These are phyloP conservation scores for Notothenia coriiceps DNA, from an alignment of 2,113 vertebrate genomes.

Conservation along the genomic window DNA sequence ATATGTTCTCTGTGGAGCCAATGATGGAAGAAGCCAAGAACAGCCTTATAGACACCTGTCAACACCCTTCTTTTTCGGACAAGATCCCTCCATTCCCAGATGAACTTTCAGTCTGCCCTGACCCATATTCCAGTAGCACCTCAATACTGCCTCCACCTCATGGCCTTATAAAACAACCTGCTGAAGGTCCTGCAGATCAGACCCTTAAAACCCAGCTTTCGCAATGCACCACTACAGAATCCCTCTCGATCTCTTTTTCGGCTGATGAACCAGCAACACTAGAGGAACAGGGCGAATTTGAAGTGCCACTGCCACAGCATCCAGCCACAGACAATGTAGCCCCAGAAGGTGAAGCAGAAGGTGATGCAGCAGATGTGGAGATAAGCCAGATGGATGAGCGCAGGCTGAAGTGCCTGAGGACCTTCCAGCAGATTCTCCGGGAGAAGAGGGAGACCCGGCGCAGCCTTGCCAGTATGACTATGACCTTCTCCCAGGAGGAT, in stretches of 20 bases:
- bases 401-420: slow-evolving; percentile 91
- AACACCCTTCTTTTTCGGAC: slow-evolving; percentile 35
- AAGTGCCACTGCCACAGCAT: slow-evolving; percentile 20
- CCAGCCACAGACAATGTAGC: neutral
- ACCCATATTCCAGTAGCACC: slow-evolving; percentile 18
- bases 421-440: slow-evolving; percentile 92
- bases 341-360: slow-evolving; percentile 31
- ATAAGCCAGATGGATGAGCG: slow-evolving; percentile 84
- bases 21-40: slow-evolving; percentile 41
- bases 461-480: slow-evolving; percentile 87
- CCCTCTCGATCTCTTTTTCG: slow-evolving; percentile 42
- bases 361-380: slow-evolving; percentile 40
- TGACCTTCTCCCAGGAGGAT: slow-evolving; percentile 88
- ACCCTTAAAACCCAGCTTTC: slow-evolving; percentile 45
- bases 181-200: slow-evolving; percentile 20
- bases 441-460: slow-evolving; percentile 92
- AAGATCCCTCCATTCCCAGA: slow-evolving; percentile 2
- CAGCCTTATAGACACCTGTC: slow-evolving; percentile 40
- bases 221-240: slow-evolving; percentile 58
- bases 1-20: slow-evolving; percentile 27
- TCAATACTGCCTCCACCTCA: slow-evolving; percentile 31
- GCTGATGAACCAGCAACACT: slow-evolving; percentile 39
- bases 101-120: slow-evolving; percentile 9
- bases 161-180: slow-evolving; percentile 37
- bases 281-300: slow-evolving; percentile 26